Conservation (phyloP, 2,797 vertebrate genomes). For the Periophthalmus magnuspinnatus region DNA sequence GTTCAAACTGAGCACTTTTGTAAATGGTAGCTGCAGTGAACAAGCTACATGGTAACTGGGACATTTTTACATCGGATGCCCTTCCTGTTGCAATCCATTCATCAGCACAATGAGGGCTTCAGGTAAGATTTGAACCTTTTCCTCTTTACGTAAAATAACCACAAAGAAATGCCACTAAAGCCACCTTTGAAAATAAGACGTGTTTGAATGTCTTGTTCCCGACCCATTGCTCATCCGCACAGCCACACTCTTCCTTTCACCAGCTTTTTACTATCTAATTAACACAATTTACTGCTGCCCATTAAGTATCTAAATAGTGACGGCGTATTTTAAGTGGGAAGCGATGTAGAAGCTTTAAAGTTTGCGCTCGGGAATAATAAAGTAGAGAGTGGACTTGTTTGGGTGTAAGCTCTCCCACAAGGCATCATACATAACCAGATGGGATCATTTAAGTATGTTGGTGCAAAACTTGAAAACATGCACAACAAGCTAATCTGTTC, state of each 20-base stretch:
- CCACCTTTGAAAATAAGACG: conserved; percentile 5
- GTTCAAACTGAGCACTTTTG: no score
- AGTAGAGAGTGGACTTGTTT: conserved; percentile 2
- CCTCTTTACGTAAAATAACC: not conserved
- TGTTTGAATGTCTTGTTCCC: conserved; percentile 7
- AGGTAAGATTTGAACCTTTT: not conserved
- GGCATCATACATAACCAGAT: not conserved
- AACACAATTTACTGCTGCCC: conserved; percentile 3
- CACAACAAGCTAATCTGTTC: conserved; percentile 24
- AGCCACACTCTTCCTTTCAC: not conserved
- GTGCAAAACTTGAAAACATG: conserved; percentile 16
- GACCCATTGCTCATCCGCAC: conserved; percentile 4
- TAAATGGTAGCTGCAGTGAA: not conserved
- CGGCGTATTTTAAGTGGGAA: conserved; percentile 4
- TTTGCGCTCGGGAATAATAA: conserved; percentile 7
- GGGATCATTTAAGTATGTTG: not conserved
- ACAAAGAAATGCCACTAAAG: conserved; percentile 3
- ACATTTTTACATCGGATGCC: not conserved
- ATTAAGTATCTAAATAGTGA: conserved; percentile 11
- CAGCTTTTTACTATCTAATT: not conserved
- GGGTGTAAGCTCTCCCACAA: not conserved
- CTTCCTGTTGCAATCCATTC: not conserved
- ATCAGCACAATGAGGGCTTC: not conserved
- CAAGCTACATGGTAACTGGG: not conserved
- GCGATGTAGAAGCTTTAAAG: conserved; percentile 11